Base-by-base conservation (phyloP, 2,113 vertebrate genomes). In the Varanus komodoensis region DNA sequence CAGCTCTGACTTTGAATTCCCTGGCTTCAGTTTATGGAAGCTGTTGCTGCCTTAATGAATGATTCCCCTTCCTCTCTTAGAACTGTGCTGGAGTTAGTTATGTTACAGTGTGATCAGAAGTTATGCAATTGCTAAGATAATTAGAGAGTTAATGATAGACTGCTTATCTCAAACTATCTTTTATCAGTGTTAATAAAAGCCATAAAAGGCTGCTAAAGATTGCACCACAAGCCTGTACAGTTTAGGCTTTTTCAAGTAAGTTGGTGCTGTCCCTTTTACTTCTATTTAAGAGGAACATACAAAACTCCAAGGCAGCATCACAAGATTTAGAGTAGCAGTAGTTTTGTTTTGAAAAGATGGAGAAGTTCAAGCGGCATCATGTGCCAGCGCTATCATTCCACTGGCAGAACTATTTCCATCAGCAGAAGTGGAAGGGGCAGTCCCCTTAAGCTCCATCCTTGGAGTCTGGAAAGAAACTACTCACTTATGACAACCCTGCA, bases 1-100 rank as follows among this genome's bases (percentile, higher is more conserved):
- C 69, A 90, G 1, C 7, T 92, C 74, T 87, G 61, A 87, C 61
- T 90, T 77, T 88, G 7, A 79, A 87, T 17, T 84, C 64, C 1
- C 25, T 89, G 89, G 64, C 81, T 89, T 92, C 86, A 57, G 61
- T 19, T 64, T 64, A 64, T 19, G 61, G 61, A 0, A 21, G 82
- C 91, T 89, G 27, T 75, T 21, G n/a, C 54, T 92, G 7, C 1
- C 21, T 82, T 89, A 85, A 82, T 71, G 52, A 23, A 64, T 52
- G 44, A 75, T 25, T 84, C 29, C 29, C n/a, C 19, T 8, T n/a
- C 38, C 64, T 12, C 61, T 14, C 61, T 57, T 61, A 64, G 4
- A 44, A 32, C 34, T 29, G n/a, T 15, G 25, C 11, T 87, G 27
- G 15, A 74, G 2, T 32, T 52, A 32, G 8, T 64, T 83, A 44